phyloP scores from a whole-genome alignment of 2,797 vertebrate species.

The Sebastiscus albofasciatus region DNA sequence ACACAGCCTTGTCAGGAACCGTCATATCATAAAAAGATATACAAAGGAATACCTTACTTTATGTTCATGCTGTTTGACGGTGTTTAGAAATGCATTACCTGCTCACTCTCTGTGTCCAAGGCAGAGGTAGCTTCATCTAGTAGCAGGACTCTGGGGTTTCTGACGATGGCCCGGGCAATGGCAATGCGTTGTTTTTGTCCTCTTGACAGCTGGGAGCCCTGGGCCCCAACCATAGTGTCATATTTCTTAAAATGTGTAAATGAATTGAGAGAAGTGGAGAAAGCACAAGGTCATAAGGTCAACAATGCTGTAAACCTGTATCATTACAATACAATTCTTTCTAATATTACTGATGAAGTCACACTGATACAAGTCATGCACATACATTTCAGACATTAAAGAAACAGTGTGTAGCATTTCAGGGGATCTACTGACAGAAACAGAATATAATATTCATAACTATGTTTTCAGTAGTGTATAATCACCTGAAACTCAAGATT shows the following conservation, averaged over 20 bases:
- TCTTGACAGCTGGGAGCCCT: constrained; percentile 94
- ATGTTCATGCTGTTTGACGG: not conserved
- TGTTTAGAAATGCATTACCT: constrained; percentile 78
- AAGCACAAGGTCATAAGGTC: constrained; percentile 17
- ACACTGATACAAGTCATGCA: not conserved
- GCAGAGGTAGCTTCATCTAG: constrained; percentile 98
- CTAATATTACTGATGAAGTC: not conserved
- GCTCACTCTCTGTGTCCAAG: constrained; percentile 96
- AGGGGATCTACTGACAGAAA: not conserved
- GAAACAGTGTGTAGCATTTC: not conserved
- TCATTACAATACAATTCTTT: not conserved
- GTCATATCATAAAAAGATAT: not conserved
- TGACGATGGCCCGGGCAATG: constrained; percentile 93
- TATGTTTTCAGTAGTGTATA: not conserved
- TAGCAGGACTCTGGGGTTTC: constrained; percentile 94
- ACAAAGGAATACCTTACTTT: not conserved
- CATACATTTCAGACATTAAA: not conserved
- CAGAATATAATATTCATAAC: not conserved
- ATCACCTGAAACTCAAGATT: not conserved
- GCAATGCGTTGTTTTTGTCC: constrained; percentile 98
- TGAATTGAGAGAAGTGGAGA: not conserved
- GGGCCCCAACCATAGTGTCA: constrained; percentile 92
- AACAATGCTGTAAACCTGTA: not conserved
- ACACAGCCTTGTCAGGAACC: not conserved
- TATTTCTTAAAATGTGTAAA: constrained; percentile 87